Percentiles rank a stretch among this genome's conserved stretches.
These are phyloP conservation scores for Gymnoscelis rufifasciata DNA, from an alignment of 2,888 invertebrate species.

Conservation along the genomic window DNA sequence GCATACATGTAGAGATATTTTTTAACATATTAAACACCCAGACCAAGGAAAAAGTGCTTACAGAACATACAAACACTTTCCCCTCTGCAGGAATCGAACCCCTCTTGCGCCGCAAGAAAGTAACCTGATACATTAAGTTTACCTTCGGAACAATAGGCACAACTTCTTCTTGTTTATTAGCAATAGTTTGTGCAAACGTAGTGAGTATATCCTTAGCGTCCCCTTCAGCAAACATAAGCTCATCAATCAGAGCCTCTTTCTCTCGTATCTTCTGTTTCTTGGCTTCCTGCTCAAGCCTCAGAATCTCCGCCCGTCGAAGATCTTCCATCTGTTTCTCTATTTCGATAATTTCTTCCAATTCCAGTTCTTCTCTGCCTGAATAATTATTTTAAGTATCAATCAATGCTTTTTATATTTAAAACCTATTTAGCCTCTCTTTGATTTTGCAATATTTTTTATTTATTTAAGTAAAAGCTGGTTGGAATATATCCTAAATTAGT, in stretches of 20 bases:
- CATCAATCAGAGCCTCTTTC: conserved; percentile 95
- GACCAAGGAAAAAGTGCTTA: too few species aligned
- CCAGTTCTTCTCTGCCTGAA: conserved; percentile 89
- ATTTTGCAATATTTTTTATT: too few species aligned
- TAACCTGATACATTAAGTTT: conserved; percentile 1
- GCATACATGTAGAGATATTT: too few species aligned
- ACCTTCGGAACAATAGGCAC: conserved; percentile 69
- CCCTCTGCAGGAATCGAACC: too few species aligned
- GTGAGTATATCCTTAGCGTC: conserved; percentile 93
- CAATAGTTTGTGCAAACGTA: conserved; percentile 86
- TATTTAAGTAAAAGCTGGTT: too few species aligned
- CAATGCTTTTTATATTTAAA: too few species aligned
- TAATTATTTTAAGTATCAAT: too few species aligned
- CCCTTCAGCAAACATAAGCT: conserved; percentile 94
- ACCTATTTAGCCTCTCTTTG: too few species aligned
- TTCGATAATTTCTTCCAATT: conserved; percentile 90
- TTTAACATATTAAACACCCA: too few species aligned
- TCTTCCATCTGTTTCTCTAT: conserved; percentile 89
- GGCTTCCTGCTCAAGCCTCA: conserved; percentile 83
- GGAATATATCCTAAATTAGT: too few species aligned
- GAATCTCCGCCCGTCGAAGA: conserved; percentile 83
- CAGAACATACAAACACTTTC: too few species aligned
- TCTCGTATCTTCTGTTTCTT: conserved; percentile 91
- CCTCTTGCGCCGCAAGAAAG: too few species aligned
- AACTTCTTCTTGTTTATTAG: conserved; percentile 81